Percentiles rank a stretch among this genome's conserved stretches.
Evolutionary conservation across 2,888 invertebrate species (phyloP).

Genomic region (Branchipolynoe longqiensis): DNA sequence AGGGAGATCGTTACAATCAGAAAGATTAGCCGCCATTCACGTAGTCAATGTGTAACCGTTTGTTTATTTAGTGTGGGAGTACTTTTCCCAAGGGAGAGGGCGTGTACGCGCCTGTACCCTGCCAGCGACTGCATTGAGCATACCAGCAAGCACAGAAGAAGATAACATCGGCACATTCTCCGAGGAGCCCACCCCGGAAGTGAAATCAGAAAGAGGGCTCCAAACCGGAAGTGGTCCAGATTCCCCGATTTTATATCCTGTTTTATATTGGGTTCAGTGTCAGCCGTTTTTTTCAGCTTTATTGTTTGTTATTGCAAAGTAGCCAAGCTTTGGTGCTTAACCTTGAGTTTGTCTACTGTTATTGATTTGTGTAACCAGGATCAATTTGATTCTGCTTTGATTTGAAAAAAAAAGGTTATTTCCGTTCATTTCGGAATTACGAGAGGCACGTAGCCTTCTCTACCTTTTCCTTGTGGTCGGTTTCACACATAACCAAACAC

Average conservation of each 20-base stretch:
- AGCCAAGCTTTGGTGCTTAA: constrained; percentile 9
- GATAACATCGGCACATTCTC: neutral
- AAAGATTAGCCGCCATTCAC: neutral
- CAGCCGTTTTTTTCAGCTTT: neutral
- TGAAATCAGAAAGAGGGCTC: neutral
- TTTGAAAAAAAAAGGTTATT: constrained; percentile 2
- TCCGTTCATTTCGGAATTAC: constrained; percentile 15
- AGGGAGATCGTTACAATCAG: constrained; percentile 19
- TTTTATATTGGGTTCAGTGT: neutral
- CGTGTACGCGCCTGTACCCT: neutral
- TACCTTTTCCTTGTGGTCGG: constrained; percentile 43
- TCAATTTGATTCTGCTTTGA: constrained; percentile 19
- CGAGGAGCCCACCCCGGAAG: neutral
- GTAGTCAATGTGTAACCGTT: neutral
- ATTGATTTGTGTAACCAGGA: neutral
- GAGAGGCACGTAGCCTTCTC: neutral
- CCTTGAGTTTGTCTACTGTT: constrained; percentile 18
- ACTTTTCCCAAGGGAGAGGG: neutral
- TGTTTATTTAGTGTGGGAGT: neutral
- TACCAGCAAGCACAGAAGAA: neutral
- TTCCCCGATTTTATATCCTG: neutral
- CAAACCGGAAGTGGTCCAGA: constrained; percentile 8
- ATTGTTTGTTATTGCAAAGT: neutral
- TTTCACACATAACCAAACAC: constrained; percentile 39
- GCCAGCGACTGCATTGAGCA: no score